phyloP scores from a whole-genome alignment of 2,797 vertebrate genomes.

The Falco naumanni region DNA sequence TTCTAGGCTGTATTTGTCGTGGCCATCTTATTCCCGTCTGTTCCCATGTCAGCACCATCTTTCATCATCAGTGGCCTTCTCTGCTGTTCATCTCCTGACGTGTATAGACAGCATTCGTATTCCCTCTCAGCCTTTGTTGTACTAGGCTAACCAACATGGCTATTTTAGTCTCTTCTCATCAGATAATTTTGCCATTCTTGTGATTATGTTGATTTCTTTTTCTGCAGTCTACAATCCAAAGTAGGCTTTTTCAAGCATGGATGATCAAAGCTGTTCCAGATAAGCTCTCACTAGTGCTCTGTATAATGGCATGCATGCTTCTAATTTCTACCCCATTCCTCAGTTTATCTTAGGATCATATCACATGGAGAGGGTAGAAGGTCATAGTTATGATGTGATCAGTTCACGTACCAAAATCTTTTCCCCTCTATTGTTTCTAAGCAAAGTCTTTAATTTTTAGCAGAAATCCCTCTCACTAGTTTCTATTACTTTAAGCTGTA shows the following conservation, averaged over 20 bases:
- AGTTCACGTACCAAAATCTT: background rate
- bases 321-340: conserved; percentile 52
- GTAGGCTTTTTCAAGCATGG: conserved; percentile 29
- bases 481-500: conserved; percentile 20
- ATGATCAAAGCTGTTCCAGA: conserved; percentile 57
- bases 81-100: background rate
- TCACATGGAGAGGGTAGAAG: conserved; percentile 32
- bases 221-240: conserved; percentile 42
- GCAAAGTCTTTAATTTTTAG: conserved; percentile 4
- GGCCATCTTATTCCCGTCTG: background rate
- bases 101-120: background rate
- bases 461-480: background rate
- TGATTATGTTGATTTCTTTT: conserved; percentile 21
- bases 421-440: background rate
- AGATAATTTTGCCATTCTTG: conserved; percentile 20
- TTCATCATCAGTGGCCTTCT: background rate
- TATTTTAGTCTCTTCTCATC: background rate
- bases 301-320: conserved; percentile 31
- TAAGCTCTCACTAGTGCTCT: conserved; percentile 35
- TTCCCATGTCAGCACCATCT: background rate
- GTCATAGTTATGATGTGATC: conserved; percentile 39
- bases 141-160: background rate
- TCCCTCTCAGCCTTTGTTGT: background rate
- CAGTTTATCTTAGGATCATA: conserved; percentile 53
- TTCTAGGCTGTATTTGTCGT: background rate